A percentile compares a stretch with the other conserved stretches of the same genome.
Evolutionary conservation across 2,113 vertebrate genomes (phyloP).

Genomic region (Trochalopteron elliotii): DNA sequence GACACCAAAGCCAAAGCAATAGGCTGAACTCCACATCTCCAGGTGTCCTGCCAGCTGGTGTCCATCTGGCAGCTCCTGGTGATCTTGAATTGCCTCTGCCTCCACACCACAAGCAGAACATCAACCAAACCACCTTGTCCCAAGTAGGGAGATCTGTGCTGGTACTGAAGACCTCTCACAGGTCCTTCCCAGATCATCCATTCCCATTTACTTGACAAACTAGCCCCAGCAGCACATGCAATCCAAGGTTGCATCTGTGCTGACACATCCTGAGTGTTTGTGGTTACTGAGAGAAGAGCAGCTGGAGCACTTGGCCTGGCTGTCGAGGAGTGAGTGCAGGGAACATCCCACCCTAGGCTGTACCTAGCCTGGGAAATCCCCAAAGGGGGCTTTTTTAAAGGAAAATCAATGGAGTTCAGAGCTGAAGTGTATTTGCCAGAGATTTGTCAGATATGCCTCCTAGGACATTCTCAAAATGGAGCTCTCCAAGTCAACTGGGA

Average conservation of each 20-base stretch:
- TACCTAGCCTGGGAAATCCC: neutral
- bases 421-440: neutral
- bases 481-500: neutral
- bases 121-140: neutral
- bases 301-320: neutral
- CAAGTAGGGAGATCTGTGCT: accelerated
- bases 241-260: neutral
- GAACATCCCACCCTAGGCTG: neutral
- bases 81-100: neutral
- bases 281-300: neutral
- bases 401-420: neutral
- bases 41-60: neutral
- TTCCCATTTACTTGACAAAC: neutral
- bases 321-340: neutral
- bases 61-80: neutral
- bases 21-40: neutral
- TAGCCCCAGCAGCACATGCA: neutral
- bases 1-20: neutral
- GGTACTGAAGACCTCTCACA: neutral
- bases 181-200: neutral
- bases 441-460: neutral
- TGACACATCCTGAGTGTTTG: neutral
- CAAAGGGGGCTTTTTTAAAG: accelerated
- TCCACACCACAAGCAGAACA: neutral
- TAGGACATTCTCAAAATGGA: neutral